Evolutionary conservation across 2,113 vertebrate genomes (phyloP).

Genomic region (Indicator indicator): DNA sequence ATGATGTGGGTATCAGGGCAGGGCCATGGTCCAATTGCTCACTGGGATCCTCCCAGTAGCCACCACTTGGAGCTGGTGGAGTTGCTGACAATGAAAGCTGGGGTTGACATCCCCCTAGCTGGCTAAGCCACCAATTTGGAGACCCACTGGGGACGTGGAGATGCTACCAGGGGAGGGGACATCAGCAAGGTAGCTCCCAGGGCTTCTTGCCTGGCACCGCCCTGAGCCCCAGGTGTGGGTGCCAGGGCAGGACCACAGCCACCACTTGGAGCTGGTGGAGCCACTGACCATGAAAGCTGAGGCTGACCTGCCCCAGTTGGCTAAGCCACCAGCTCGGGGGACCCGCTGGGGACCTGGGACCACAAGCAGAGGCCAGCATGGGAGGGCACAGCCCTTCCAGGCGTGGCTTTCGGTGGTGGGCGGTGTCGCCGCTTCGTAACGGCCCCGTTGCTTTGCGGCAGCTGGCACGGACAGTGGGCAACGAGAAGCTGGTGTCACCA

Average conservation of each 20-base stretch:
- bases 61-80: rapidly evolving
- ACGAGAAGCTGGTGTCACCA: background rate
- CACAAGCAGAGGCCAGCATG: rapidly evolving
- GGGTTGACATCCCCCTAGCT: background rate
- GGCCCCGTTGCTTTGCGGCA: background rate
- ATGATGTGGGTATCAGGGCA: rapidly evolving
- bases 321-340: background rate
- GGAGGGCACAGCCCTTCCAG: background rate
- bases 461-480: background rate
- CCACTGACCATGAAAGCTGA: rapidly evolving
- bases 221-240: rapidly evolving
- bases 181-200: background rate
- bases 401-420: rapidly evolving
- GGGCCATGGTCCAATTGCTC: rapidly evolving
- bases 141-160: background rate
- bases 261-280: rapidly evolving
- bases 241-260: background rate
- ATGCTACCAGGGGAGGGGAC: rapidly evolving
- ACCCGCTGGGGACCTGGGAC: background rate
- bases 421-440: background rate
- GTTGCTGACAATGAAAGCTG: rapidly evolving
- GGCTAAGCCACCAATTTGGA: background rate
- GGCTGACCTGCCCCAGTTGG: background rate
- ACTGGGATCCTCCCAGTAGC: background rate
- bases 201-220: background rate